Evolutionary conservation across 1,140 invertebrate species (phyloP).

Genomic region (Scaptomyza graminum): DNA sequence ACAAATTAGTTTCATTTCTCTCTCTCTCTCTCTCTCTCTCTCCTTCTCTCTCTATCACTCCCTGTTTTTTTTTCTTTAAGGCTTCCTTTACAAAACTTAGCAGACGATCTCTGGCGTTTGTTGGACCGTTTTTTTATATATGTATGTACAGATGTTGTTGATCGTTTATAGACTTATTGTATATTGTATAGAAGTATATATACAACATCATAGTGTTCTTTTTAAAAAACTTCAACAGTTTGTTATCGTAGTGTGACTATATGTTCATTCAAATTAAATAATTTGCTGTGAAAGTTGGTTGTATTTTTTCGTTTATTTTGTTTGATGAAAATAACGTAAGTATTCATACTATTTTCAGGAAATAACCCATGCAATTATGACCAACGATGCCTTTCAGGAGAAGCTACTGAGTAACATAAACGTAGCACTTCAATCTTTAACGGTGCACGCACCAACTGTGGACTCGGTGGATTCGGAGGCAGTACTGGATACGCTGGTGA

Average conservation of each 20-base stretch:
- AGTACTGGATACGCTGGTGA: slow-evolving; percentile 67
- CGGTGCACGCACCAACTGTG: slow-evolving; percentile 40
- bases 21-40: too few relatives aligned
- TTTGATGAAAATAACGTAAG: background rate
- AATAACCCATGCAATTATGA: slow-evolving; percentile 68
- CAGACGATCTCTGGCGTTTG: too few relatives aligned
- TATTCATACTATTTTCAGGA: slow-evolving; percentile 45
- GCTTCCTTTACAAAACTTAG: too few relatives aligned
- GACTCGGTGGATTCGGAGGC: slow-evolving; percentile 49
- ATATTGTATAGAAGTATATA: too few relatives aligned
- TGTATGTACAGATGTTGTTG: background rate
- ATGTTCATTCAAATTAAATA: too few relatives aligned
- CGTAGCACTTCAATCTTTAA: slow-evolving; percentile 61
- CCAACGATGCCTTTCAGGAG: slow-evolving; percentile 66
- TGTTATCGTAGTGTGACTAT: too few relatives aligned
- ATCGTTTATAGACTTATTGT: background rate
- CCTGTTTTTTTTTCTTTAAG: too few relatives aligned
- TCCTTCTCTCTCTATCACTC: too few relatives aligned
- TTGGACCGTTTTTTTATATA: too few relatives aligned
- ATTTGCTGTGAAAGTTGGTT: too few relatives aligned
- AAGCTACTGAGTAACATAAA: slow-evolving; percentile 78
- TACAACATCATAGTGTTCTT: too few relatives aligned
- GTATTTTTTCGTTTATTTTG: background rate
- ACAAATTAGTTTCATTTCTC: too few relatives aligned
- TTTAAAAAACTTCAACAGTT: background rate